Evolutionary conservation across 2,888 invertebrate species (phyloP).

Genomic region (Mesodorylaimus sp.): DNA sequence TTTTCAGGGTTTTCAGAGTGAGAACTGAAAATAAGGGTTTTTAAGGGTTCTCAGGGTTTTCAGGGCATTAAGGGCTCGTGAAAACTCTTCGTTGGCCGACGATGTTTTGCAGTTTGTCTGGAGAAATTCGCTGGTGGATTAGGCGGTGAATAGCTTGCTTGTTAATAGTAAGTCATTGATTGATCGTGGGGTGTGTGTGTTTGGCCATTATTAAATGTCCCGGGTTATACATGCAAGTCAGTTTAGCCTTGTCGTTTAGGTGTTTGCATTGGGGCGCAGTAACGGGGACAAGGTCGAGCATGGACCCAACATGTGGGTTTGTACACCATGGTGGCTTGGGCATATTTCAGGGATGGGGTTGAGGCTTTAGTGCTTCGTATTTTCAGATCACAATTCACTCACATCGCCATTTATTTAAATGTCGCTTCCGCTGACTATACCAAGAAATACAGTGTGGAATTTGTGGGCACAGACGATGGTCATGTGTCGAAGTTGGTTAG

Average conservation of each 20-base stretch:
- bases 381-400: conserved; percentile 70
- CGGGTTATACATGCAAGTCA: too few relatives aligned
- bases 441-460: conserved; percentile 60
- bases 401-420: conserved; percentile 79
- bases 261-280: too few relatives aligned
- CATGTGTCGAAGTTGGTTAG: conserved; percentile 21
- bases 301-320: too few relatives aligned
- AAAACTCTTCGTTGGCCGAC: conserved; percentile 21
- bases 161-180: conserved; percentile 42
- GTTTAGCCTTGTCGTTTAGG: too few relatives aligned
- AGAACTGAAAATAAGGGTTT: too few relatives aligned
- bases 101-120: conserved; percentile 21
- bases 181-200: too few relatives aligned
- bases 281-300: too few relatives aligned
- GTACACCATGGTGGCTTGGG: too few relatives aligned
- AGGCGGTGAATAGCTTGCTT: conserved; percentile 42
- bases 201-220: too few relatives aligned
- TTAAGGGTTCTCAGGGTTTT: background rate
- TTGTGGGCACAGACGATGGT: conserved; percentile 56
- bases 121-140: conserved; percentile 20
- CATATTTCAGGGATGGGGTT: too few relatives aligned
- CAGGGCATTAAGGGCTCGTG: conserved; percentile 21
- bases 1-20: too few relatives aligned
- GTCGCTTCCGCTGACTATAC: conserved; percentile 59
- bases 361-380: too few relatives aligned